phyloP scores from a whole-genome alignment of 1,140 invertebrate genomes.

The Macrostomum lignano region DNA sequence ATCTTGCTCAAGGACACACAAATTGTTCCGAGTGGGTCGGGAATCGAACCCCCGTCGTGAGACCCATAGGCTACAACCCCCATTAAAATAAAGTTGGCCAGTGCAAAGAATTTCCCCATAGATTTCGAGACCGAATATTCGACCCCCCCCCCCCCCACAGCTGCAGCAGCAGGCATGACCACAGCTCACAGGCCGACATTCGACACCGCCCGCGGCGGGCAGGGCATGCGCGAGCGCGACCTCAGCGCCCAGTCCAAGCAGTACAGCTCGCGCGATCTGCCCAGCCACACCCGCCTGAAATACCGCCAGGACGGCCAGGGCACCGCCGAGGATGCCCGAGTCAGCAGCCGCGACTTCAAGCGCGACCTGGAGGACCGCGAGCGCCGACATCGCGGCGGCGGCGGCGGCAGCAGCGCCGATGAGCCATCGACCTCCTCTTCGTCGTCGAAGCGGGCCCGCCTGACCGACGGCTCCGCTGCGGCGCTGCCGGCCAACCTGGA shows the following conservation, averaged over 20 bases:
- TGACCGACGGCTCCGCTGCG: neutral
- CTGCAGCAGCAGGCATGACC: no score
- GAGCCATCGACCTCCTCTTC: neutral
- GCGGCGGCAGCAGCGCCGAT: no score
- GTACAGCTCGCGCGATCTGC: constrained; percentile 85
- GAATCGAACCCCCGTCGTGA: no score
- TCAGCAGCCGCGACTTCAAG: constrained; percentile 60
- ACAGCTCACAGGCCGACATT: constrained; percentile 89
- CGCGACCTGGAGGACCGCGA: constrained; percentile 81
- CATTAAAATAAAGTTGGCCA: no score
- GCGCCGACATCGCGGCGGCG: no score
- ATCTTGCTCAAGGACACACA: no score
- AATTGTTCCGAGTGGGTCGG: no score
- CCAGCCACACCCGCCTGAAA: constrained; percentile 79
- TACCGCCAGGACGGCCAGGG: constrained; percentile 85
- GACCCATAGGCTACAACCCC: no score
- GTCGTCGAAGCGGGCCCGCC: neutral
- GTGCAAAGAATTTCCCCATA: no score
- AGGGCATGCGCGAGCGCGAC: constrained; percentile 73
- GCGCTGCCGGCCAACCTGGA: constrained; percentile 56
- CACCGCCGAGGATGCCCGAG: constrained; percentile 59
- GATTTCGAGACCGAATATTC: no score
- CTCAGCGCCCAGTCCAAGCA: constrained; percentile 84
- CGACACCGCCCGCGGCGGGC: constrained; percentile 72
- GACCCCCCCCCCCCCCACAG: no score